Evolutionary conservation across 2,797 vertebrate species (phyloP).

Genomic region (Acipenser transmontanus): DNA sequence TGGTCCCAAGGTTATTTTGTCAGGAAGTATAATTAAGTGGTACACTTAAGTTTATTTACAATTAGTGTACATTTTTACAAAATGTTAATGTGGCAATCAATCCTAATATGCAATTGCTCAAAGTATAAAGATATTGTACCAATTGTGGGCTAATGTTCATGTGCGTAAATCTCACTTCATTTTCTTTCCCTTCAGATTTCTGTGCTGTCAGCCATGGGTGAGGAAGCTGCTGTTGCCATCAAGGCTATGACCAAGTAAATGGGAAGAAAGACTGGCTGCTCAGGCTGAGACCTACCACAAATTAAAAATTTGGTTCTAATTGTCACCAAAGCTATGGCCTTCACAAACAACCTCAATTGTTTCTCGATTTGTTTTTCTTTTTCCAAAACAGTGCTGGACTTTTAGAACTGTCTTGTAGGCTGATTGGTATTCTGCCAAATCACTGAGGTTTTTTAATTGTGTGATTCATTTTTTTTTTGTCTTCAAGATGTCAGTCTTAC

Average conservation of each 20-base stretch:
- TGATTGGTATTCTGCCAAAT: slow-evolving; percentile 72
- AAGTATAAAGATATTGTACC: neutral
- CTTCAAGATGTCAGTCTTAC: slow-evolving; percentile 60
- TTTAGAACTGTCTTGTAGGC: slow-evolving; percentile 63
- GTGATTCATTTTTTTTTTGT: slow-evolving; percentile 28
- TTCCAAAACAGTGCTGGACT: slow-evolving; percentile 72
- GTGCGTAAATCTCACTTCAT: neutral
- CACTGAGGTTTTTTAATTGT: slow-evolving; percentile 68
- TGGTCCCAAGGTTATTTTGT: too few relatives aligned
- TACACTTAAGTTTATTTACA: too few relatives aligned
- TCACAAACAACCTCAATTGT: slow-evolving; percentile 87
- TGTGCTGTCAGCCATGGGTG: slow-evolving; percentile 93
- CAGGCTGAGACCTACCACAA: slow-evolving; percentile 78
- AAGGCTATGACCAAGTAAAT: slow-evolving; percentile 89
- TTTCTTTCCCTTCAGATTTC: slow-evolving; percentile 70
- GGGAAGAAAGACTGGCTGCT: slow-evolving; percentile 70
- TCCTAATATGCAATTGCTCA: neutral
- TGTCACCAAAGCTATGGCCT: slow-evolving; percentile 97
- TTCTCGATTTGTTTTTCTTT: slow-evolving; percentile 60
- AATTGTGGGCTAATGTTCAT: neutral
- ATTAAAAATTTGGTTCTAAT: slow-evolving; percentile 82
- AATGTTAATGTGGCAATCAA: too few relatives aligned
- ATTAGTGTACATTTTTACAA: too few relatives aligned
- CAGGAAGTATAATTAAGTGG: too few relatives aligned
- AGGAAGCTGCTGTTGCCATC: slow-evolving; percentile 92